Percentiles rank a stretch among this genome's conserved stretches.
phyloP scores from a whole-genome alignment of 2,113 vertebrate species.

The Lethenteron camtschaticum region DNA sequence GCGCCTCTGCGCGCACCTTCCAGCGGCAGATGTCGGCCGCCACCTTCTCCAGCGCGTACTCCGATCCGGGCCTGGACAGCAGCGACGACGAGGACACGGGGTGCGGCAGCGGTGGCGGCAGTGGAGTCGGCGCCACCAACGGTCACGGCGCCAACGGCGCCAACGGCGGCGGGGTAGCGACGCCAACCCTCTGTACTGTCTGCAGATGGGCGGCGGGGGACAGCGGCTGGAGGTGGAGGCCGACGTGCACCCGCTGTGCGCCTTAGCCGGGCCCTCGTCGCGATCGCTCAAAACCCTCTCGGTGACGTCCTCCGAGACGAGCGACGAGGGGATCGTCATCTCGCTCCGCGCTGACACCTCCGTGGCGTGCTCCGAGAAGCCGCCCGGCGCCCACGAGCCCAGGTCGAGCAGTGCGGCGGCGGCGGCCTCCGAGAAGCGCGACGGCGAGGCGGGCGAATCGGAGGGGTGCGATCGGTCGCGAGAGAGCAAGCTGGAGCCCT shows the following conservation, averaged over 20 bases:
- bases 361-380: slow-evolving; percentile 15
- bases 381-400: background rate
- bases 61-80: slow-evolving; percentile 77
- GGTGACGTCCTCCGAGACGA: slow-evolving; percentile 32
- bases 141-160: slow-evolving; percentile 66
- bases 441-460: too few relatives aligned
- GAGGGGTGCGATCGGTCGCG: too few relatives aligned
- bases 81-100: slow-evolving; percentile 69
- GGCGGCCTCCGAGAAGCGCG: slow-evolving; percentile 16
- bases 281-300: slow-evolving; percentile 6
- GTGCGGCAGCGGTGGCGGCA: slow-evolving; percentile 71
- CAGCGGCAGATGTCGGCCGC: slow-evolving; percentile 69
- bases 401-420: slow-evolving; percentile 13
- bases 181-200: background rate
- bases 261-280: slow-evolving; percentile 5
- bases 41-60: slow-evolving; percentile 75
- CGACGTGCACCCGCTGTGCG: slow-evolving; percentile 38
- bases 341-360: slow-evolving; percentile 10
- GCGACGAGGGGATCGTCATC: slow-evolving; percentile 8
- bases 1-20: slow-evolving; percentile 33
- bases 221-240: slow-evolving; percentile 72
- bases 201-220: background rate
- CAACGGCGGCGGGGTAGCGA: background rate
- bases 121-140: slow-evolving; percentile 31
- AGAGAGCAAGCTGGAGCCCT: too few relatives aligned